Evolutionary conservation across 1,140 invertebrate genomes (phyloP).

Genomic region (Steinernema khuongi): DNA sequence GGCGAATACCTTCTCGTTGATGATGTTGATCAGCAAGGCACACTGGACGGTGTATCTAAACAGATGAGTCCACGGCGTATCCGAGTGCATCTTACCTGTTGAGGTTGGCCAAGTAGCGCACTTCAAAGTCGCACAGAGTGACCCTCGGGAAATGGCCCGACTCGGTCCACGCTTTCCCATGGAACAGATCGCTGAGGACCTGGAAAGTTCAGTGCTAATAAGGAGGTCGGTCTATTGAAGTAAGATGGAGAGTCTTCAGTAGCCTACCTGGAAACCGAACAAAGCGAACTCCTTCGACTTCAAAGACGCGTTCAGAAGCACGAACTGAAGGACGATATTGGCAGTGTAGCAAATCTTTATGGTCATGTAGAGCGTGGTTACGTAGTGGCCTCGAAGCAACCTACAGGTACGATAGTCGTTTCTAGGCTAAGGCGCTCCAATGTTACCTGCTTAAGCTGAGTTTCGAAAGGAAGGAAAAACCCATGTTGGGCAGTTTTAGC

Average conservation of each 20-base stretch:
- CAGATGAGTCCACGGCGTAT: neutral
- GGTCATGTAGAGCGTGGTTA: constrained; percentile 62
- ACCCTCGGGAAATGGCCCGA: constrained; percentile 61
- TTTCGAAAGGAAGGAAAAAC: constrained; percentile 16
- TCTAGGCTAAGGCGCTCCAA: neutral
- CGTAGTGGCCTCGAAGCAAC: constrained; percentile 62
- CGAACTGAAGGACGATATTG: constrained; percentile 94
- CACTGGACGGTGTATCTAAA: constrained; percentile 56
- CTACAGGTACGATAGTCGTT: constrained; percentile 33
- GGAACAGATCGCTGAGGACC: constrained; percentile 60
- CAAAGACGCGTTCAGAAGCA: constrained; percentile 90
- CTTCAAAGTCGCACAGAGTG: constrained; percentile 63
- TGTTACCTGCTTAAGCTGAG: constrained; percentile 43
- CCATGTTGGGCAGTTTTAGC: constrained; percentile 1
- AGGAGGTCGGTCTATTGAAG: constrained; percentile 58
- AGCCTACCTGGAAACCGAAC: constrained; percentile 79
- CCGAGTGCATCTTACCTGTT: constrained; percentile 41
- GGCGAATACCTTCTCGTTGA: constrained; percentile 58
- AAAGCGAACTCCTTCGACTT: constrained; percentile 77
- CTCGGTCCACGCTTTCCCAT: constrained; percentile 60
- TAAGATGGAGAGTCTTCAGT: neutral
- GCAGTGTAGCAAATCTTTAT: constrained; percentile 63
- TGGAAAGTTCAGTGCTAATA: constrained; percentile 59
- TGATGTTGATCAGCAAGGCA: constrained; percentile 58
- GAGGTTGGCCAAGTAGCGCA: constrained; percentile 60